Evolutionary conservation across 2,797 vertebrate genomes (phyloP).

Genomic region (Picus viridis): DNA sequence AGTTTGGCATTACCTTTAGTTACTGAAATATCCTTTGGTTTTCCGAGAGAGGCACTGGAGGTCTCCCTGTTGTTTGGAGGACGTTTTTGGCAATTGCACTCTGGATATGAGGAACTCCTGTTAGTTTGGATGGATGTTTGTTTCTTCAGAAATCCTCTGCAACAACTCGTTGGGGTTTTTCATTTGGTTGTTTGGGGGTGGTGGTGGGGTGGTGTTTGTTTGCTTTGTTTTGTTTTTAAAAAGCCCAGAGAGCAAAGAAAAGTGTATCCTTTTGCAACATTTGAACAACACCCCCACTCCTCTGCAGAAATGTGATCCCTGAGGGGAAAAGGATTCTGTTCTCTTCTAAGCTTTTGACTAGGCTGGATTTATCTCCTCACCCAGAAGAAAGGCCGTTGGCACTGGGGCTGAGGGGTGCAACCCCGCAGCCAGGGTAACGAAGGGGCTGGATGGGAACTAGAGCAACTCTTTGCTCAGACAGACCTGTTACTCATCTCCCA

Average conservation of each 20-base stretch:
- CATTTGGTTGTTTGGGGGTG: no score
- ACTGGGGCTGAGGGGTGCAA: background rate
- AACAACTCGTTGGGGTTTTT: background rate
- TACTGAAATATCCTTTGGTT: background rate
- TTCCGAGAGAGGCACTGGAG: background rate
- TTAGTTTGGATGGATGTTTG: background rate
- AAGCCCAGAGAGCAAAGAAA: background rate
- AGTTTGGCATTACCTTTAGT: background rate
- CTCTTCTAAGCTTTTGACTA: background rate
- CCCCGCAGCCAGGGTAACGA: background rate
- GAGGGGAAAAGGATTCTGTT: background rate
- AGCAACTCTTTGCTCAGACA: background rate
- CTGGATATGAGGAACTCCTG: background rate
- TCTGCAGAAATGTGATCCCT: background rate
- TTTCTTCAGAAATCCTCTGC: slow-evolving; percentile 11
- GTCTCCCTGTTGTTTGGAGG: background rate
- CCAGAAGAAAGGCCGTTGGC: background rate
- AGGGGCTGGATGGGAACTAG: background rate
- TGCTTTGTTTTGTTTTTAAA: background rate
- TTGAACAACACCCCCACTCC: background rate
- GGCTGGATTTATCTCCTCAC: background rate
- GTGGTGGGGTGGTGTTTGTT: no score
- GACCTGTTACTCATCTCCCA: background rate
- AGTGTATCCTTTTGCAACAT: slow-evolving; percentile 11
- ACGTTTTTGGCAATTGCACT: background rate